Evolutionary conservation across 2,113 vertebrate species (phyloP).

Genomic region (Pituophis catenifer): DNA sequence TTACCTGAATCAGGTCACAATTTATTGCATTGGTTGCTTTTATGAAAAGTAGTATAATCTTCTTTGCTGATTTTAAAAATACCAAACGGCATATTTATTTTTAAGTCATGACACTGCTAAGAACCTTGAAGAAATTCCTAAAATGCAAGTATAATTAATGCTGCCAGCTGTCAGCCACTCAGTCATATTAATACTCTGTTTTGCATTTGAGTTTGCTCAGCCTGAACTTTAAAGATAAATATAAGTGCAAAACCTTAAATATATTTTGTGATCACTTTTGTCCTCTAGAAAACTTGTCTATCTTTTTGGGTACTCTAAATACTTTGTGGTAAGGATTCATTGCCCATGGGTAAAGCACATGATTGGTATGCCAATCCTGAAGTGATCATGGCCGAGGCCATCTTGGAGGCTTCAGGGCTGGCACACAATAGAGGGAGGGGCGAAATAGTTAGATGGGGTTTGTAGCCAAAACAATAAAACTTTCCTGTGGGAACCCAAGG

Average conservation of each 20-base stretch:
- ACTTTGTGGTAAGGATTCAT: not conserved
- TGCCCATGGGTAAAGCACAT: not conserved
- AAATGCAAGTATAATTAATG: conserved; percentile 52
- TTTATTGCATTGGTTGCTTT: not conserved
- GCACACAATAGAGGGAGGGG: too few relatives aligned
- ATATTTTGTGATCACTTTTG: not conserved
- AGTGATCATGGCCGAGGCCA: too few relatives aligned
- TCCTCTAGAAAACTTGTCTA: not conserved
- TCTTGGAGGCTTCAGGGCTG: too few relatives aligned
- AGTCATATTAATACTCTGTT: not conserved
- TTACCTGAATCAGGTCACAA: not conserved
- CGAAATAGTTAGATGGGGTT: too few relatives aligned
- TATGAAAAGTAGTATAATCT: not conserved
- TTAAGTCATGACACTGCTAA: not conserved
- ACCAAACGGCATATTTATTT: conserved; percentile 22
- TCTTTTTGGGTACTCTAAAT: not conserved
- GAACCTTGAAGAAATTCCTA: conserved; percentile 45
- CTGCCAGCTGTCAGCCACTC: conserved; percentile 21
- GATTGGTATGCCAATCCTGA: not conserved
- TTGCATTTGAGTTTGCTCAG: not conserved
- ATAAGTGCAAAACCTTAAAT: not conserved
- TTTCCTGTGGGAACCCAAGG: too few relatives aligned
- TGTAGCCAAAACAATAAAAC: too few relatives aligned
- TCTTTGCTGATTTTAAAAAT: conserved; percentile 26
- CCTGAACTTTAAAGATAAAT: not conserved